Percentiles rank a stretch among this genome's conserved stretches.
phyloP scores from a whole-genome alignment of 2,113 vertebrate genomes.

The Carollia perspicillata region DNA sequence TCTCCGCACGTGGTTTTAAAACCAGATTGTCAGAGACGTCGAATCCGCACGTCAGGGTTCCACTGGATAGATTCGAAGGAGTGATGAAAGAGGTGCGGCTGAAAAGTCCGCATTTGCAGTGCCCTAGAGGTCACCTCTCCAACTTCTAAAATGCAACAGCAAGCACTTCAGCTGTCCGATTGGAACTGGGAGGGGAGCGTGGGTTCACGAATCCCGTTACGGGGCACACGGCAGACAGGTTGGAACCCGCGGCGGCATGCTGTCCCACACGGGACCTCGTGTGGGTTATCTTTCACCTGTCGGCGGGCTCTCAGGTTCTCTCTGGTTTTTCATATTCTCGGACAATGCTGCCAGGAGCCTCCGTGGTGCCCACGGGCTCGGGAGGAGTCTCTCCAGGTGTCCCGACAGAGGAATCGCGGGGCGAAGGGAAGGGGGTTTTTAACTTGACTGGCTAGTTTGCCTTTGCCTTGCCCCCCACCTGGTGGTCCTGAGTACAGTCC shows the following conservation, averaged over 20 bases:
- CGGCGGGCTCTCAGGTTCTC: neutral
- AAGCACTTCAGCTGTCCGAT: neutral
- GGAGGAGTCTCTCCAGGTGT: neutral
- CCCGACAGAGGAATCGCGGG: neutral
- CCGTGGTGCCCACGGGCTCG: neutral
- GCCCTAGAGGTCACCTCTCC: neutral
- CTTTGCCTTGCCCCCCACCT: too few relatives aligned
- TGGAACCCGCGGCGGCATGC: fast-evolving
- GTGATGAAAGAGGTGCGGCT: neutral
- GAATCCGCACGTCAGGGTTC: fast-evolving
- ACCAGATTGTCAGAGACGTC: neutral
- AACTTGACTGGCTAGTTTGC: neutral
- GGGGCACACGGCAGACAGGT: fast-evolving
- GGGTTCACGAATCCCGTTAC: neutral
- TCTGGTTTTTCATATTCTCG: neutral
- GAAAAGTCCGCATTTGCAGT: neutral
- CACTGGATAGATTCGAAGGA: fast-evolving
- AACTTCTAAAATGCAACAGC: neutral
- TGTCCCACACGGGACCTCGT: too few relatives aligned
- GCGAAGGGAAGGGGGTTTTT: neutral
- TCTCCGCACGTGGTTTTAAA: neutral
- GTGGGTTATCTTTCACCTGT: neutral
- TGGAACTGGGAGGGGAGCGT: neutral
- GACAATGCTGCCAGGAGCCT: neutral
- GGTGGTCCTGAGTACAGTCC: neutral